Percentiles rank a stretch among this genome's conserved stretches.
Conservation (phyloP, 2,797 vertebrate species). For the Cyclura pinguis region DNA sequence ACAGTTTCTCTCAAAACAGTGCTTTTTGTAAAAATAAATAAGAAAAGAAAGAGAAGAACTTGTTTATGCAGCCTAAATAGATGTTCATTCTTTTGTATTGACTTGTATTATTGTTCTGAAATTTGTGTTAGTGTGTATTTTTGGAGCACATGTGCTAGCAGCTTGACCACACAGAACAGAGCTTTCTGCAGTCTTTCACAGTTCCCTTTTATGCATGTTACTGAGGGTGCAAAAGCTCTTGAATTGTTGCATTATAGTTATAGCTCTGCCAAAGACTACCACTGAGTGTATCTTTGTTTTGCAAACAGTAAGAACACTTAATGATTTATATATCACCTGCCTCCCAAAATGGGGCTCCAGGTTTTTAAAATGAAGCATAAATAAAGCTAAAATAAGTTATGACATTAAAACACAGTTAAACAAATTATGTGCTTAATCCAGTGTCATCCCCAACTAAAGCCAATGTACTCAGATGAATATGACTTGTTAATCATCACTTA, state of each 20-base stretch:
- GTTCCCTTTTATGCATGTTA: background rate
- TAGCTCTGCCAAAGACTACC: background rate
- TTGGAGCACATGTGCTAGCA: background rate
- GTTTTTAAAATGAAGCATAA: too few species aligned
- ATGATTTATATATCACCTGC: too few species aligned
- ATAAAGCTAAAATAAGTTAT: too few species aligned
- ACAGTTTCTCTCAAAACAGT: background rate
- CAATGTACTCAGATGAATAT: too few species aligned
- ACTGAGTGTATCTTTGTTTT: background rate
- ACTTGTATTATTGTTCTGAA: background rate
- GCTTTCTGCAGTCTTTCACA: background rate
- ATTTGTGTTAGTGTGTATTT: too few species aligned
- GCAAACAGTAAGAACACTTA: too few species aligned
- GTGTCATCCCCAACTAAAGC: too few species aligned
- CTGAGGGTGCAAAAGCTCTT: background rate
- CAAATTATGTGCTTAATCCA: too few species aligned
- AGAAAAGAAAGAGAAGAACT: background rate
- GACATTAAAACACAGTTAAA: too few species aligned
- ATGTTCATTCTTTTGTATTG: background rate
- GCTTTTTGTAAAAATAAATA: background rate
- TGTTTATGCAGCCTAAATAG: background rate
- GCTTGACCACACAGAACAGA: background rate
- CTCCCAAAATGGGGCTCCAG: too few species aligned
- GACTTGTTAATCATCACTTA: too few species aligned
- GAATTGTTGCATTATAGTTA: too few species aligned